A percentile compares a stretch with the other conserved stretches of the same genome.
Conservation (phyloP, 2,797 vertebrate genomes). For the Siniperca scherzeri region DNA sequence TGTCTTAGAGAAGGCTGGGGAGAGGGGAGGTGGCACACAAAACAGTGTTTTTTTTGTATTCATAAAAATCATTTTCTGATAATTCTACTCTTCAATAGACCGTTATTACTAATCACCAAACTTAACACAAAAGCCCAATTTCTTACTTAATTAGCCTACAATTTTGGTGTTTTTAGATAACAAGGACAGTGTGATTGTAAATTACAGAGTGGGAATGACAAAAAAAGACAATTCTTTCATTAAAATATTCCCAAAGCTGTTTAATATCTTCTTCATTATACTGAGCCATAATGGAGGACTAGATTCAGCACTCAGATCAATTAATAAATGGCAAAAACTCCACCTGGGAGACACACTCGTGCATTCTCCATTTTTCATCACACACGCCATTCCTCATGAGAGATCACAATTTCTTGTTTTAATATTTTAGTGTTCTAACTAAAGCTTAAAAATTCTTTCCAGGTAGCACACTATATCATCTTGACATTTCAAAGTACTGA, state of each 20-base stretch:
- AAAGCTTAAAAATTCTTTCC: constrained; percentile 84
- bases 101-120: constrained; percentile 75
- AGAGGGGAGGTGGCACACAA: constrained; percentile 13
- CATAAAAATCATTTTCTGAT: constrained; percentile 79
- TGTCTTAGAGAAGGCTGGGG: not conserved
- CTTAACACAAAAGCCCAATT: constrained; percentile 79
- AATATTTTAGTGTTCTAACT: constrained; percentile 89
- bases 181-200: constrained; percentile 65
- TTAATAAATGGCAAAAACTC: constrained; percentile 83
- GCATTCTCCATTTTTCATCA: constrained; percentile 80
- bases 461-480: constrained; percentile 86
- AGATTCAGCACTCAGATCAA: constrained; percentile 81
- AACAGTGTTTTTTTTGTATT: constrained; percentile 50
- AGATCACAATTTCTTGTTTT: constrained; percentile 85
- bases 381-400: constrained; percentile 71
- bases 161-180: constrained; percentile 76
- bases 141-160: constrained; percentile 77
- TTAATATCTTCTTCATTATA: constrained; percentile 79
- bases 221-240: constrained; percentile 78
- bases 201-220: constrained; percentile 67
- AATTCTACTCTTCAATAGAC: constrained; percentile 76
- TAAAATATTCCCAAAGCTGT: constrained; percentile 79
- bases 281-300: constrained; percentile 71
- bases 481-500: constrained; percentile 87
- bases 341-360: constrained; percentile 75